phyloP scores from a whole-genome alignment of 1,140 invertebrate species.

The Idris sp. region DNA sequence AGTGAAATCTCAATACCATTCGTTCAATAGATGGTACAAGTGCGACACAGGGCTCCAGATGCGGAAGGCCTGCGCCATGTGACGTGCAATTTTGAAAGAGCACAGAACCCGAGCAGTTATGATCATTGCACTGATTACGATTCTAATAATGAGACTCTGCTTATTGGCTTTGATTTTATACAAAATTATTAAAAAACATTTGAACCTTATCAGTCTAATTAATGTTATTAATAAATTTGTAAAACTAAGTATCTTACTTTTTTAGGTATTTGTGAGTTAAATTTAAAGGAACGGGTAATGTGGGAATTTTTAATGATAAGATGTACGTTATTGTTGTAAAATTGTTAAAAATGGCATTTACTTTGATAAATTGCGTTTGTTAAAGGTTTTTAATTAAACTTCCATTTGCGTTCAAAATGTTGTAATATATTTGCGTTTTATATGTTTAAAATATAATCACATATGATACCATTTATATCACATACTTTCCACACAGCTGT shows the following conservation, averaged over 20 bases:
- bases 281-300: too few relatives aligned
- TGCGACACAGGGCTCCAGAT: constrained; percentile 56
- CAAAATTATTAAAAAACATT: too few relatives aligned
- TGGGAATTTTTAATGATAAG: too few relatives aligned
- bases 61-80: constrained; percentile 52
- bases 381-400: constrained; percentile 8
- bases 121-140: too few relatives aligned
- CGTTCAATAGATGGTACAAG: constrained; percentile 60
- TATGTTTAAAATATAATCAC: constrained; percentile 52
- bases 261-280: too few relatives aligned
- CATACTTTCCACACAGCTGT: constrained; percentile 50
- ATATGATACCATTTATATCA: constrained; percentile 48
- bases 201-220: too few relatives aligned
- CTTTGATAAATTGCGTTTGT: too few relatives aligned
- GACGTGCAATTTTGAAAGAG: constrained; percentile 57
- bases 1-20: constrained; percentile 62
- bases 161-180: neutral
- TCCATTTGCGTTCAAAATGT: constrained; percentile 7
- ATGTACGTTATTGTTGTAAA: too few relatives aligned
- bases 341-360: too few relatives aligned
- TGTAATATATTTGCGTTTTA: constrained; percentile 18
- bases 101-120: too few relatives aligned
- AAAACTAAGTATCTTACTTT: too few relatives aligned
- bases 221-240: too few relatives aligned
- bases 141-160: neutral